Conservation (phyloP, 2,888 invertebrate genomes). For the Netelia virgata region DNA sequence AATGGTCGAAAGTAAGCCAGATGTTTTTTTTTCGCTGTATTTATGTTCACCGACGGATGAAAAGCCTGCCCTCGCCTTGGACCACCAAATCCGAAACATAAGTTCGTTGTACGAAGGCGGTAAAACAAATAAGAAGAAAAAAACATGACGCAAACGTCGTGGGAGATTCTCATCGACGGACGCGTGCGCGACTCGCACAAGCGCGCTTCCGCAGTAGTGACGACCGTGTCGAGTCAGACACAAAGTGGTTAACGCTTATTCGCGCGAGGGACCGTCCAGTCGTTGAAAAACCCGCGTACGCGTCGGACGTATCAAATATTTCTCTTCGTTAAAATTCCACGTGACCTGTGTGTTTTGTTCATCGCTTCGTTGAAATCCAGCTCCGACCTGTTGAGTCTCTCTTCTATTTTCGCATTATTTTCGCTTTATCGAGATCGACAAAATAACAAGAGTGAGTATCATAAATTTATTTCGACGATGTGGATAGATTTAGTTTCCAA, state of each 20-base stretch:
- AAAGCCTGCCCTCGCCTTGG: too few relatives aligned
- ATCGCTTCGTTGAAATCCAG: slow-evolving; percentile 27
- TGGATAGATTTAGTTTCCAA: background rate
- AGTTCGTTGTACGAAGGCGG: background rate
- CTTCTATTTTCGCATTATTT: background rate
- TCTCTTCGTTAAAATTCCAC: slow-evolving; percentile 53
- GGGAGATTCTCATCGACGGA: slow-evolving; percentile 53
- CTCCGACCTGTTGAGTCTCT: background rate
- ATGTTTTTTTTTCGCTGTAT: too few relatives aligned
- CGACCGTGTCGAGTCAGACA: slow-evolving; percentile 71
- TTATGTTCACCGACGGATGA: too few relatives aligned
- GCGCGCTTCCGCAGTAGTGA: slow-evolving; percentile 67
- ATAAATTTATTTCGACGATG: slow-evolving; percentile 2
- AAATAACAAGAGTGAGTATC: slow-evolving; percentile 38
- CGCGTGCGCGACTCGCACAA: slow-evolving; percentile 55
- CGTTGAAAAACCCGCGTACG: slow-evolving; percentile 73
- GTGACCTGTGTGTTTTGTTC: slow-evolving; percentile 50
- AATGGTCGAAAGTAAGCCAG: too few relatives aligned
- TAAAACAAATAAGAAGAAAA: slow-evolving; percentile 4
- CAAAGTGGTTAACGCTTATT: slow-evolving; percentile 56
- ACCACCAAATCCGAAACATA: too few relatives aligned
- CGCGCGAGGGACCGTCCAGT: slow-evolving; percentile 71
- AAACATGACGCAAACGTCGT: slow-evolving; percentile 43
- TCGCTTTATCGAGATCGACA: slow-evolving; percentile 1
- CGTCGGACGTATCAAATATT: slow-evolving; percentile 65